Evolutionary conservation across 2,113 vertebrate genomes (phyloP).

Genomic region (Mesitornis unicolor): DNA sequence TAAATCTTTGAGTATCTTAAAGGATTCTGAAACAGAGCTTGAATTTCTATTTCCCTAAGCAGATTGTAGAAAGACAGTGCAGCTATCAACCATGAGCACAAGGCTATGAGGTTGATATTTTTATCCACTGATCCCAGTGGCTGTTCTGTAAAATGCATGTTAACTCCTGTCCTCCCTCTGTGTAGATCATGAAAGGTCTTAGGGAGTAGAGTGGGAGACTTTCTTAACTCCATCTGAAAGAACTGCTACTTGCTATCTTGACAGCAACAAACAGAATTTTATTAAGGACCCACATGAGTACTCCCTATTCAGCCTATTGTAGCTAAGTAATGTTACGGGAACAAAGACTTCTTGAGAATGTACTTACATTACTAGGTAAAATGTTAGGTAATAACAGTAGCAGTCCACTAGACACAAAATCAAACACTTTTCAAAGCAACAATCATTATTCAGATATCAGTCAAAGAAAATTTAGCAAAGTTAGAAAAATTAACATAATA

Average conservation of each 20-base stretch:
- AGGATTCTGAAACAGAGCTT: background rate
- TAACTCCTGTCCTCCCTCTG: background rate
- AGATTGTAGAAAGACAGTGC: background rate
- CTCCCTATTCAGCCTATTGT: background rate
- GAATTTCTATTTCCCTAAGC: background rate
- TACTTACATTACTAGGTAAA: background rate
- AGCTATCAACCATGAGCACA: background rate
- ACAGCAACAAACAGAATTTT: background rate
- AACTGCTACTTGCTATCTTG: background rate
- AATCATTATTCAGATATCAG: background rate
- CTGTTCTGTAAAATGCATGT: background rate
- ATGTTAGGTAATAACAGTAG: background rate
- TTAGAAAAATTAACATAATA: background rate
- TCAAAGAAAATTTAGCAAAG: background rate
- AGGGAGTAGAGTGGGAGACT: background rate
- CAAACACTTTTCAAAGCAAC: background rate
- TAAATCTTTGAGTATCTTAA: background rate
- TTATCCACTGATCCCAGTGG: background rate
- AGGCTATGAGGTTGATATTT: background rate
- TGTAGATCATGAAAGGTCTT: background rate
- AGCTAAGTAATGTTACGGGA: background rate
- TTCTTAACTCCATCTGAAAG: background rate
- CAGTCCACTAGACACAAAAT: background rate
- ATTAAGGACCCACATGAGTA: accelerated
- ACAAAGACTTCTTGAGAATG: background rate